phyloP scores from a whole-genome alignment of 1,140 invertebrate genomes.

The Colletes latitarsis region DNA sequence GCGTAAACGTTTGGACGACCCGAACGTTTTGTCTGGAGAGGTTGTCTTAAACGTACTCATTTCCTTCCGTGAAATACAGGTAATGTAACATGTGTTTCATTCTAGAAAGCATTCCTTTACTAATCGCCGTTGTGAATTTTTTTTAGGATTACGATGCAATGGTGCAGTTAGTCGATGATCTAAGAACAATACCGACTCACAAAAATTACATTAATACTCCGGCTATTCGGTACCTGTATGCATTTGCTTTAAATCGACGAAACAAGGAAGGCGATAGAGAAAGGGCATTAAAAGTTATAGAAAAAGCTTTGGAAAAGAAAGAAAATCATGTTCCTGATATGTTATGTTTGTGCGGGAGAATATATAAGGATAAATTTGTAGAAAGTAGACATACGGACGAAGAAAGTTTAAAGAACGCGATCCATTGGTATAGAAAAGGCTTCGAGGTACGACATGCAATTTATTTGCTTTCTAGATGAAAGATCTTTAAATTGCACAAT shows the following conservation, averaged over 20 bases:
- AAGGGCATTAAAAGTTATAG: slow-evolving; percentile 95
- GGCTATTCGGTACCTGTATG: slow-evolving; percentile 95
- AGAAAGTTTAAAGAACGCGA: slow-evolving; percentile 94
- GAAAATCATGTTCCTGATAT: slow-evolving; percentile 98
- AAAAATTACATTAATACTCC: slow-evolving; percentile 94
- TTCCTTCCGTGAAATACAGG: slow-evolving; percentile 95
- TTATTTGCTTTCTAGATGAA: background rate
- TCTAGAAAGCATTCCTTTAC: background rate
- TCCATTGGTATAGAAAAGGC: slow-evolving; percentile 98
- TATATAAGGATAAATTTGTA: slow-evolving; percentile 99
- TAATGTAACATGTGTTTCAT: slow-evolving; percentile 61
- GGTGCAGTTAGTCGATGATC: slow-evolving; percentile 97
- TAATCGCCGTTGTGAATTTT: background rate
- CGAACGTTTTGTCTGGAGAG: slow-evolving; percentile 96
- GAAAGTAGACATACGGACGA: slow-evolving; percentile 95
- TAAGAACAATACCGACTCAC: slow-evolving; percentile 95
- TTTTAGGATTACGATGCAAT: slow-evolving; percentile 97
- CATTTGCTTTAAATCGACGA: slow-evolving; percentile 97
- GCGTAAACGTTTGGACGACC: slow-evolving; percentile 96
- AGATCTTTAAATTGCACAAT: background rate
- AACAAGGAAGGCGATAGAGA: slow-evolving; percentile 97
- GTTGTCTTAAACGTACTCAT: slow-evolving; percentile 96
- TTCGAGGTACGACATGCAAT: slow-evolving; percentile 85
- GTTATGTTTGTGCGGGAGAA: slow-evolving; percentile 98
- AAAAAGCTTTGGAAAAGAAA: slow-evolving; percentile 94